Evolutionary conservation across 2,113 vertebrate genomes (phyloP), one percentile per base, ranked within the genome.

Genomic region (Gobiocypris rarus): DNA sequence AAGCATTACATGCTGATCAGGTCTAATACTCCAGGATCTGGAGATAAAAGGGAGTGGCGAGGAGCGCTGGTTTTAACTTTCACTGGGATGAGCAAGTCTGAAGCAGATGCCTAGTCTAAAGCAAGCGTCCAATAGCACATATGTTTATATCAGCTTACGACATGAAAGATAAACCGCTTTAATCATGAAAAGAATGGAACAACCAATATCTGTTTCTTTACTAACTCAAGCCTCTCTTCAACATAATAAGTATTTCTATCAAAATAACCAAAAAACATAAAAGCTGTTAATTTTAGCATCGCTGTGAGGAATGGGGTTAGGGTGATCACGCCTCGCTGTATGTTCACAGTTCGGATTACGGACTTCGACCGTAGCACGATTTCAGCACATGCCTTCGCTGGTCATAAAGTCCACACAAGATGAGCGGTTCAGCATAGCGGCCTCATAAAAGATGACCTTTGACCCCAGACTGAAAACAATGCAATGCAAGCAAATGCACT

Each of bases 311-410:
- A 17, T n/a, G 22, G 69, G 50, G 50, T 48, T 17, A 83, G 80
- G 86, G 84, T 89, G 87, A 87, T n/a, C 50, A 28, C 76, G 86
- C 76, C 83, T 74, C 59, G 83, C 70, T 86, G 84, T 75, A 1
- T 54, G 38, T 79, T 41, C 61, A 73, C 80, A 22, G 28, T 85
- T 82, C 74, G 24, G 59, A 52, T 83, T 75, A 43, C 59, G 74
- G 69, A 89, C 79, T 76, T 84, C 43, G 59, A 74, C n/a, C 61
- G 67, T 3, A 83, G 75, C 75, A 69, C 43, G 26, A 31, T 31
- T 58, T 74, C 34, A 24, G 65, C 61, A 63, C 78, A 85, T 70
- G 58, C 28, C 9, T 77, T 63, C 70, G 26, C 71, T 41, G 41
- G 17, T n/a, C 48, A 73, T 59, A 4, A 22, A 84, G 82, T 13